Conservation (phyloP, 23 tunicate species). For the Styela clava region DNA sequence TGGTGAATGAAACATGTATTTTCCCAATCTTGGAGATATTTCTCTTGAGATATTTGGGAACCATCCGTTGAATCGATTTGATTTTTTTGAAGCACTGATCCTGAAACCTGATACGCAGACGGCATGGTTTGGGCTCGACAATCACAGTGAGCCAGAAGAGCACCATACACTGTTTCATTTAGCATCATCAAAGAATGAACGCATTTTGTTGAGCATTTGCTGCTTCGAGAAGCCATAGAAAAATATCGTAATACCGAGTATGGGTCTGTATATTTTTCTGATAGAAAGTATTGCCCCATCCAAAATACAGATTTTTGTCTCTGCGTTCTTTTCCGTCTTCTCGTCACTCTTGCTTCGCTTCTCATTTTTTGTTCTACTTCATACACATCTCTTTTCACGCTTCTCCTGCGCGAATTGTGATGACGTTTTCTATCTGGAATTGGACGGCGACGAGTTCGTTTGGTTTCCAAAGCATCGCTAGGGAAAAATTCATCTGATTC, state of each 20-base stretch:
- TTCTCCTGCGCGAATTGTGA: background rate
- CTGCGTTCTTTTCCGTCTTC: background rate
- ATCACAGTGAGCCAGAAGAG: constrained; percentile 68
- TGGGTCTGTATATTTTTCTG: background rate
- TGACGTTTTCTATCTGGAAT: background rate
- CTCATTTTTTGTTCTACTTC: background rate
- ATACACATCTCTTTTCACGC: background rate
- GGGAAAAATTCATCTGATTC: background rate
- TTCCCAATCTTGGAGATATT: constrained; percentile 21
- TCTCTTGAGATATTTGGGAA: background rate
- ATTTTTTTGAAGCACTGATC: background rate
- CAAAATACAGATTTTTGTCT: constrained; percentile 21
- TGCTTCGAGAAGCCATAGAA: constrained; percentile 11
- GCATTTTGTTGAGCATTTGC: constrained; percentile 49
- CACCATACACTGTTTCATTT: constrained; percentile 55
- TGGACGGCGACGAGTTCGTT: background rate
- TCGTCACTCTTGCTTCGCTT: background rate
- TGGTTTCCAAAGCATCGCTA: background rate
- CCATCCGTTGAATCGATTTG: background rate
- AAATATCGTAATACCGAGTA: background rate
- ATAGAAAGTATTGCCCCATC: constrained; percentile 63
- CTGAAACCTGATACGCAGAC: background rate
- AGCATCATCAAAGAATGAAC: constrained; percentile 55
- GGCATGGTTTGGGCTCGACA: constrained; percentile 40
- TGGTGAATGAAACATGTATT: constrained; percentile 41